phyloP scores from a whole-genome alignment of 2,888 invertebrate genomes.

The Drosophila kokeensis region DNA sequence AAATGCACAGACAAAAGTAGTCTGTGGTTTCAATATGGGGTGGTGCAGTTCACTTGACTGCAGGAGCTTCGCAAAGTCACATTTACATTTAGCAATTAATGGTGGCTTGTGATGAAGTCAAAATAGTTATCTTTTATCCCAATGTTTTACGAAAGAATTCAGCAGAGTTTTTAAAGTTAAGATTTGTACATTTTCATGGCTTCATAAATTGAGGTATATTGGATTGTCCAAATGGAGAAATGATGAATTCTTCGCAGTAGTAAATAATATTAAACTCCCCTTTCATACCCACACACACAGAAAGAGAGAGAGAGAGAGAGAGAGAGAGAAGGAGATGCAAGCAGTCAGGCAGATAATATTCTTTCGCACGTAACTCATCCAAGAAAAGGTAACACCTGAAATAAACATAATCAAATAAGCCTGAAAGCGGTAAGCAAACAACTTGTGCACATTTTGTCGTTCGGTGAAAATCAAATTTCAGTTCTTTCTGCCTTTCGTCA shows the following conservation, averaged over 20 bases:
- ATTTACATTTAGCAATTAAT: background rate
- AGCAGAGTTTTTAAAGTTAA: background rate
- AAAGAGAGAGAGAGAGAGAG: background rate
- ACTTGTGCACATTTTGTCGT: slow-evolving; percentile 54
- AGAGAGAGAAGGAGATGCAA: background rate
- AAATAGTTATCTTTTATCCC: background rate
- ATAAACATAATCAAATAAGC: slow-evolving; percentile 80
- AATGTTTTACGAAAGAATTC: background rate
- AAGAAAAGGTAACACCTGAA: slow-evolving; percentile 54
- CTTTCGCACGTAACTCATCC: slow-evolving; percentile 20
- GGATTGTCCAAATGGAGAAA: background rate
- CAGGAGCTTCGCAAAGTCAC: background rate
- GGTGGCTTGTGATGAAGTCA: background rate
- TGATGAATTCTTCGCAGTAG: background rate
- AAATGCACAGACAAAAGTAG: too few species aligned
- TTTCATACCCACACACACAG: background rate
- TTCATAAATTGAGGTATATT: background rate
- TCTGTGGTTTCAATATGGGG: background rate
- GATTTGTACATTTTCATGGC: background rate
- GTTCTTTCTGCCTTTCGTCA: slow-evolving; percentile 18
- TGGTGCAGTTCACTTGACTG: background rate
- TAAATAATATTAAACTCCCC: slow-evolving; percentile 19
- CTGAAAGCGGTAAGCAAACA: slow-evolving; percentile 59
- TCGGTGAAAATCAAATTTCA: slow-evolving; percentile 73
- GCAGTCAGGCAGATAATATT: slow-evolving; percentile 40